These are phyloP conservation scores for Andrena camellia DNA, from an alignment of 2,888 invertebrate species.

Conservation along the genomic window DNA sequence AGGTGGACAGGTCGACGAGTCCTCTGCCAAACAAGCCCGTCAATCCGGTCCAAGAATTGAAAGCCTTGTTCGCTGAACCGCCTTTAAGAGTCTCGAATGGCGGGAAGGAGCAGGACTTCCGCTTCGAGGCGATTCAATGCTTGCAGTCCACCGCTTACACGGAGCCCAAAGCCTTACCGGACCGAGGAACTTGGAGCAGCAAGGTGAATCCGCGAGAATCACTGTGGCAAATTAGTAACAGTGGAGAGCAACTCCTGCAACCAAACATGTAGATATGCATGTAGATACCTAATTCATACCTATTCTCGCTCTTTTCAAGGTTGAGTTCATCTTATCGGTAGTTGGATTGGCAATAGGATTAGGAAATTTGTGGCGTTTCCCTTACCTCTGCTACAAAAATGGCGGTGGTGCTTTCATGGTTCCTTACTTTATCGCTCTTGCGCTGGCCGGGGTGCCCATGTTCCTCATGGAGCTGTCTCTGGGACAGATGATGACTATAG, in stretches of 20 bases:
- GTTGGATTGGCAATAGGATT: slow-evolving; percentile 88
- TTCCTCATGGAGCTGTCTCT: slow-evolving; percentile 88
- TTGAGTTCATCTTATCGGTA: slow-evolving; percentile 87
- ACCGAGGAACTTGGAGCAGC: slow-evolving; percentile 81
- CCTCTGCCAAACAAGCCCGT: slow-evolving; percentile 75
- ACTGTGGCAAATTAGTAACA: no score
- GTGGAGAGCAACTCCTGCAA: neutral
- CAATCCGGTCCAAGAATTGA: slow-evolving; percentile 79
- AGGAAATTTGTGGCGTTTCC: slow-evolving; percentile 90
- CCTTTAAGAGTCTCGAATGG: slow-evolving; percentile 64
- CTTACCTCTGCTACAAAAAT: slow-evolving; percentile 87
- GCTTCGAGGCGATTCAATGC: slow-evolving; percentile 76
- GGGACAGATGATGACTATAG: slow-evolving; percentile 88
- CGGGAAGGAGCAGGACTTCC: slow-evolving; percentile 74
- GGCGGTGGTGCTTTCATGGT: slow-evolving; percentile 87
- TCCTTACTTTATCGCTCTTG: slow-evolving; percentile 87
- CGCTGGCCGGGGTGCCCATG: slow-evolving; percentile 87
- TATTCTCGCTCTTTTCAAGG: slow-evolving; percentile 69
- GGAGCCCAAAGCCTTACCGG: slow-evolving; percentile 68
- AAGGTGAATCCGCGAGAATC: slow-evolving; percentile 75
- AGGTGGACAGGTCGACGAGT: slow-evolving; percentile 81
- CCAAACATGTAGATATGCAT: no score
- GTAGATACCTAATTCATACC: neutral
- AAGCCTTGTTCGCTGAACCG: slow-evolving; percentile 78
- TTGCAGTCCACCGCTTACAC: slow-evolving; percentile 70